Evolutionary conservation across 2,797 vertebrate species (phyloP).

Genomic region (Bradypus variegatus): DNA sequence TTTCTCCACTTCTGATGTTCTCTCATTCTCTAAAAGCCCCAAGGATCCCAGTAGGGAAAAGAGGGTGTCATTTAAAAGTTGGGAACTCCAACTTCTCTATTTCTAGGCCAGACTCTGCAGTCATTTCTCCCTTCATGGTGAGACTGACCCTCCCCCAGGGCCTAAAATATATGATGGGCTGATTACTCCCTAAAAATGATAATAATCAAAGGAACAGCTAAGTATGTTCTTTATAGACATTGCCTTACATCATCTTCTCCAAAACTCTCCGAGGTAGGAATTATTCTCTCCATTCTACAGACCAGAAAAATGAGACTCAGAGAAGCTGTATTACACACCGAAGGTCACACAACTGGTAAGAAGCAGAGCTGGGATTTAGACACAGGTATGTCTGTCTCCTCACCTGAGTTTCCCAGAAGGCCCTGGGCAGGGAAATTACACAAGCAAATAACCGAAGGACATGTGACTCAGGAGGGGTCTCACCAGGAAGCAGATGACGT

Average conservation of each 20-base stretch:
- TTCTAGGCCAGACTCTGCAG: not conserved
- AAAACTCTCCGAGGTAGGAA: not conserved
- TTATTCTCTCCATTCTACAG: not conserved
- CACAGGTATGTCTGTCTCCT: not conserved
- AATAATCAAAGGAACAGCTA: not conserved
- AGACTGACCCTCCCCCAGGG: not conserved
- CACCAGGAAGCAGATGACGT: slow-evolving; percentile 88
- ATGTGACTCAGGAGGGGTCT: slow-evolving; percentile 17
- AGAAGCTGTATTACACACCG: no score
- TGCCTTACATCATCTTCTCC: not conserved
- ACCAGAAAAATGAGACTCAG: not conserved
- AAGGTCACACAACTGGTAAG: not conserved
- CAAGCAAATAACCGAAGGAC: not conserved
- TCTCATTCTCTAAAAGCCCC: not conserved
- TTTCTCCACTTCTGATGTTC: not conserved
- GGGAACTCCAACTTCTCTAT: not conserved
- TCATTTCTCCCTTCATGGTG: not conserved
- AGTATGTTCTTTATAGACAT: not conserved
- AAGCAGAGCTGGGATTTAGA: no score
- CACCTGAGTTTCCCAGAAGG: not conserved
- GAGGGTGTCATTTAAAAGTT: not conserved
- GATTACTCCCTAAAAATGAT: accelerated
- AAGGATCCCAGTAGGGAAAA: not conserved
- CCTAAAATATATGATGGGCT: not conserved
- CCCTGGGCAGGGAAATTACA: not conserved